Evolutionary conservation across 2,113 vertebrate genomes (phyloP).

Genomic region (Chaetops frenatus): DNA sequence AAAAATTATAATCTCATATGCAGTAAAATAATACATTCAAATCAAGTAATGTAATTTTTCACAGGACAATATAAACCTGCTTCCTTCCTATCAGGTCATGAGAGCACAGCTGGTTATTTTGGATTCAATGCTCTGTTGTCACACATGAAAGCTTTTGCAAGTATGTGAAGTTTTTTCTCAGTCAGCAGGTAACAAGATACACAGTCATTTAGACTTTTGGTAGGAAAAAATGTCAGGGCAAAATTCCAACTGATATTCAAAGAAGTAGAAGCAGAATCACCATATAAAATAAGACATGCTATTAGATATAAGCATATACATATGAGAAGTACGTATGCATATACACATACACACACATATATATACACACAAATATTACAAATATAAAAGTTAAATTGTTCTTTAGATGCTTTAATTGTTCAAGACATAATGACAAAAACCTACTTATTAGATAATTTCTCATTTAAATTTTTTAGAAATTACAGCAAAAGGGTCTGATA

Average conservation of each 20-base stretch:
- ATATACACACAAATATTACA: neutral
- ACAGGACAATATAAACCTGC: neutral
- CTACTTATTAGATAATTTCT: neutral
- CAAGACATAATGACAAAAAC: neutral
- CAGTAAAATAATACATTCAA: neutral
- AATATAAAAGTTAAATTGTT: neutral
- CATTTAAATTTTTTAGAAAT: conserved; percentile 15
- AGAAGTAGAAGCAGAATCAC: neutral
- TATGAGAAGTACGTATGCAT: neutral
- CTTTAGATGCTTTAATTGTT: neutral
- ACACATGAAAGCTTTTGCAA: neutral
- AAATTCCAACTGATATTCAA: neutral
- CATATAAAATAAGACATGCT: neutral
- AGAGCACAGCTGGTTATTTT: neutral
- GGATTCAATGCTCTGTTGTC: neutral
- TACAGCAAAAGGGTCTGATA: conserved; percentile 31
- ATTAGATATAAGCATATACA: neutral
- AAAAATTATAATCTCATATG: neutral
- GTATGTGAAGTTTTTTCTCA: neutral
- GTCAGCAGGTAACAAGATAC: neutral
- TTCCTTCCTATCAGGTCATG: neutral
- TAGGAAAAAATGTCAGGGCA: neutral
- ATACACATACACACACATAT: rapidly evolving
- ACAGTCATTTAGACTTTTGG: neutral
- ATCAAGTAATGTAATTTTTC: neutral